Base-by-base conservation (phyloP, 2,888 invertebrate genomes). In the Tholera decimalis region DNA sequence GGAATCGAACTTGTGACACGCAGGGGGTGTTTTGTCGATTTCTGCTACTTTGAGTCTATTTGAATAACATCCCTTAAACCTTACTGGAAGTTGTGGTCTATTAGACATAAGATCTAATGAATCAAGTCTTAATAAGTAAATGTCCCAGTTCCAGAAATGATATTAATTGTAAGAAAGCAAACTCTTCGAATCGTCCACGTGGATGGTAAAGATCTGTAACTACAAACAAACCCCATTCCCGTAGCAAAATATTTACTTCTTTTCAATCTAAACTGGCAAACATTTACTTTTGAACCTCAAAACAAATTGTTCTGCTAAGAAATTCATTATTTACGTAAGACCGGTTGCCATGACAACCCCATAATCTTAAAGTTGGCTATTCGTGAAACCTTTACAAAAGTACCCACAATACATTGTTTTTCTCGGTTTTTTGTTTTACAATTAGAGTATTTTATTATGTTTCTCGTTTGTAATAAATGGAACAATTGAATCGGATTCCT, bases 381-480 rank as follows among this genome's bases (percentile, higher is more conserved):
- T 49, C 41, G 13, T 8, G 53, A 50, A 72, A 53, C 51, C 46
- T 61, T 18, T 18, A 59, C 39, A 66, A 76, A 66, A 30, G 41
- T 13, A 22, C 46, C 26, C 22, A 76, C 50, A 76, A 64, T 67
- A 61, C 37, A 51, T 60, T 63, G 46, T 53, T 56, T 37, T 68
- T 63, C 46, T 44, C 47, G 69, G 59, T 55, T 58, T n/a, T 70
- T 72, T 55, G 50, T 63, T 60, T 77, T 46, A 55, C 71, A 75
- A 65, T 75, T 37, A 57, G 8, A 75, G 46, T 62, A 56, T 33
- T 69, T 43, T 61, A 58, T 60, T 61, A 28, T 60, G 59, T 63
- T 70, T 55, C 43, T 57, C 22, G 22, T 55, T 75, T 43, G 47
- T 75, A 74, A 64, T 74, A 57, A 64, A 47, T 39, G 43, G 15